Evolutionary conservation across 1,140 invertebrate species (phyloP).

Genomic region (Ceratitis capitata): DNA sequence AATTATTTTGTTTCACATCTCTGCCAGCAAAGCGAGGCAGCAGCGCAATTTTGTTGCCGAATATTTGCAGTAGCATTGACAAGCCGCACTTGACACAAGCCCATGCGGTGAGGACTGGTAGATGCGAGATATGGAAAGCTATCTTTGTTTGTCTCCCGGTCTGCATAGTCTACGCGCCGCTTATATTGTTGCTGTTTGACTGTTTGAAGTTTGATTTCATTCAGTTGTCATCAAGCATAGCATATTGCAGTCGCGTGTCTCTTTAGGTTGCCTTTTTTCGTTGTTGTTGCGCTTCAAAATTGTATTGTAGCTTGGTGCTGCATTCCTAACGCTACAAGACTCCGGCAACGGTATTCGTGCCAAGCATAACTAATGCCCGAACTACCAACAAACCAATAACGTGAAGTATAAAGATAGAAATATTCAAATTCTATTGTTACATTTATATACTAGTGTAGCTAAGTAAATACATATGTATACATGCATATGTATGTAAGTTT

Average conservation of each 20-base stretch:
- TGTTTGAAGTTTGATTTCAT: not conserved
- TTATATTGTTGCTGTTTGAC: not conserved
- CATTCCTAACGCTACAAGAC: not conserved
- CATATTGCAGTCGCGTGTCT: not conserved
- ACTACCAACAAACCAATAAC: not conserved
- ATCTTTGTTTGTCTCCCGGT: not conserved
- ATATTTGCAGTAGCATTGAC: not conserved
- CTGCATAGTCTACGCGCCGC: not conserved
- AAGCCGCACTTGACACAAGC: not conserved
- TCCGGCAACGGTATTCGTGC: not conserved
- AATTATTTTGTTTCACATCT: too few relatives aligned
- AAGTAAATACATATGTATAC: not conserved
- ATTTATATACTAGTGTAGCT: not conserved
- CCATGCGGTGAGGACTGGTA: not conserved
- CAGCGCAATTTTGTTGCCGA: not conserved
- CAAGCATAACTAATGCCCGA: not conserved
- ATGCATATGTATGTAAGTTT: not conserved
- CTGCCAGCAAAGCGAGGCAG: conserved; percentile 7
- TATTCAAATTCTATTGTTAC: not conserved
- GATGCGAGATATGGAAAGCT: not conserved
- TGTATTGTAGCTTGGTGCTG: not conserved
- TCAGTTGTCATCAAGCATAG: not conserved
- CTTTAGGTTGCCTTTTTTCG: not conserved
- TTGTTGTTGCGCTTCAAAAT: not conserved
- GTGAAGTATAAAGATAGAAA: not conserved